A percentile compares a stretch with the other conserved stretches of the same genome.
phyloP scores from a whole-genome alignment of 1,140 invertebrate species.

The Eupeodes corollae region DNA sequence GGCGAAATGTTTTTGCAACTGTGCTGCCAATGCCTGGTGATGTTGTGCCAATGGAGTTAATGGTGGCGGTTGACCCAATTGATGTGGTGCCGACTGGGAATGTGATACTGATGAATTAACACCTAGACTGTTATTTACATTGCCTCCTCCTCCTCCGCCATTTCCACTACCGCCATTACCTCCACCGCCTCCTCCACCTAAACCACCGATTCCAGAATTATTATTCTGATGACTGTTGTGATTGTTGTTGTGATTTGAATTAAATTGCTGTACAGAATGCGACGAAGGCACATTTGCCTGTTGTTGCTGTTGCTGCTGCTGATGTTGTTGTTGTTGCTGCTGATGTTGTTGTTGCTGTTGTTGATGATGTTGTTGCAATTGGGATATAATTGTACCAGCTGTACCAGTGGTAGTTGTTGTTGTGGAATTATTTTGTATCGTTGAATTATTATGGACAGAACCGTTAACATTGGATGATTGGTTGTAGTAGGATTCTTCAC shows the following conservation, averaged over 20 bases:
- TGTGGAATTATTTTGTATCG: constrained; percentile 36
- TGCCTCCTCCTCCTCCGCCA: constrained; percentile 35
- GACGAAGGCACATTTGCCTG: constrained; percentile 22
- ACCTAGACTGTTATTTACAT: constrained; percentile 34
- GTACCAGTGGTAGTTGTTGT: constrained; percentile 11
- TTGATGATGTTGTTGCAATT: constrained; percentile 5
- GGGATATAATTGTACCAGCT: constrained; percentile 3
- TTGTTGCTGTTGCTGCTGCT: constrained; percentile 13
- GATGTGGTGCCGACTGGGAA: constrained; percentile 33
- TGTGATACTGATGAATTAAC: constrained; percentile 24
- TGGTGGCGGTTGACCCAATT: constrained; percentile 26
- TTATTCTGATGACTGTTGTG: constrained; percentile 1
- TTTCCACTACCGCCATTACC: constrained; percentile 10
- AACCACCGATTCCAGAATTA: neutral
- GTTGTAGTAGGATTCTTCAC: constrained; percentile 30
- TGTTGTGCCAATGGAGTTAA: constrained; percentile 33
- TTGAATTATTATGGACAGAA: constrained; percentile 20
- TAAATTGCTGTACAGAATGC: constrained; percentile 36
- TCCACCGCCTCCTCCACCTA: constrained; percentile 6
- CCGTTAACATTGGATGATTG: constrained; percentile 19
- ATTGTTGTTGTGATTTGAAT: constrained; percentile 14
- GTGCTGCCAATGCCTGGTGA: constrained; percentile 36
- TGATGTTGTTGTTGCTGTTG: constrained; percentile 12
- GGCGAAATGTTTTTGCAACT: constrained; percentile 36
- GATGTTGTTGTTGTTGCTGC: constrained; percentile 7